phyloP scores from a whole-genome alignment of 2,113 vertebrate species.

The Salvelinus fontinalis region DNA sequence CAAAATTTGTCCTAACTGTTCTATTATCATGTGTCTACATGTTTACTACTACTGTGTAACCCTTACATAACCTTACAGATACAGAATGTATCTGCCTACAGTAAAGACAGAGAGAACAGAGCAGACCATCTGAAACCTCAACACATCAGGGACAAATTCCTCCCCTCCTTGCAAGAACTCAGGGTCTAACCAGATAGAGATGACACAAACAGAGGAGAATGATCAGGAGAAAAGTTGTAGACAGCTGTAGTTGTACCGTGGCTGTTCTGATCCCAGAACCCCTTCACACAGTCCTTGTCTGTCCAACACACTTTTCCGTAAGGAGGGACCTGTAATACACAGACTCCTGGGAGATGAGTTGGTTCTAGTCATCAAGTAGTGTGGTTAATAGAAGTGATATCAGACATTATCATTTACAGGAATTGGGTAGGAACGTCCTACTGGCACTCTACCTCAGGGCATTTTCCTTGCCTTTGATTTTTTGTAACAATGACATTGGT shows the following conservation, averaged over 20 bases:
- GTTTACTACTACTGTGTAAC: neutral
- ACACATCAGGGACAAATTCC: slow-evolving; percentile 12
- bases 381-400: neutral
- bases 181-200: neutral
- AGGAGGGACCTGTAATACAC: slow-evolving; percentile 51
- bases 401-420: too few relatives aligned
- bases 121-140: neutral
- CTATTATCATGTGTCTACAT: neutral
- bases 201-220: neutral
- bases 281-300: slow-evolving; percentile 71
- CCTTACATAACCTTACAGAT: neutral
- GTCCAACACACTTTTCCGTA: slow-evolving; percentile 66
- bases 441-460: slow-evolving; percentile 70
- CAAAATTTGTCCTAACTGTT: too few relatives aligned
- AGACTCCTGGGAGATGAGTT: slow-evolving; percentile 24
- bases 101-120: neutral
- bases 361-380: neutral
- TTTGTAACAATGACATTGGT: slow-evolving; percentile 76
- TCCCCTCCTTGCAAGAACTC: neutral
- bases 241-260: slow-evolving; percentile 69
- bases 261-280: slow-evolving; percentile 66
- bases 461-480: slow-evolving; percentile 71
- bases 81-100: neutral
- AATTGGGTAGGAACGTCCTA: neutral
- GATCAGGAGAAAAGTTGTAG: neutral